Evolutionary conservation across 2,797 vertebrate species (phyloP), one percentile per base, ranked within the genome.

Genomic region (Neostethus bicornis): DNA sequence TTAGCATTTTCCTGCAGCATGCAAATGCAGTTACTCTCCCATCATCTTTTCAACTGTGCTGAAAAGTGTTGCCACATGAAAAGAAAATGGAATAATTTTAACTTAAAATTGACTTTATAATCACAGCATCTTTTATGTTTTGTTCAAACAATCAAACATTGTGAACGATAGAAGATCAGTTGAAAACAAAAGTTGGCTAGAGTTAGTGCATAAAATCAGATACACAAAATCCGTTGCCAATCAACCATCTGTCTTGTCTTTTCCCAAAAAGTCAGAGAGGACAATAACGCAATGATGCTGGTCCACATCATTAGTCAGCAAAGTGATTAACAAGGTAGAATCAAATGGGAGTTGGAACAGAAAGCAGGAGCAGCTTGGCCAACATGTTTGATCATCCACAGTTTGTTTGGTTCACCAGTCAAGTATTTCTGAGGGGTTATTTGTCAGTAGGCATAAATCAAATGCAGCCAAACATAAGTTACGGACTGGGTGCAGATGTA

Each of bases 371-470:
- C 68, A 50, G 75, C 49, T 61, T 73, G 78, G 72, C 66, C 54
- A 23, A 20, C 1, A 44, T 51, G 41, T 64, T 38, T n/a, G 35
- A 54, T 64, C 52, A 26, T 23, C 64, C 53, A 28, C 24, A 53
- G 52, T 39, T 38, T 13, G 67, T 52, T 60, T 47, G 50, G 57
- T 34, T 24, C 4, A 4, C 48, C 39, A 7, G 56, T 51, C 25
- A 53, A 66, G 45, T 21, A 10, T 17, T 67, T 71, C 32, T 1
- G 10, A 65, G 32, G 46, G 55, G 20, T 43, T 45, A 65, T 73
- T 82, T 84, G 79, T 85, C 80, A 88, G 74, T 69, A 75, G 75
- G 74, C 71, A 87, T 85, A 78, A 81, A 77, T 84, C 82, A 77
- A 66, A 79, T 5, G 48, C 57, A 51, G 70, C 81, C 47, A 75